Evolutionary conservation across 2,113 vertebrate species (phyloP), one percentile per base, ranked within the genome.

Genomic region (Eurystomus gularis): DNA sequence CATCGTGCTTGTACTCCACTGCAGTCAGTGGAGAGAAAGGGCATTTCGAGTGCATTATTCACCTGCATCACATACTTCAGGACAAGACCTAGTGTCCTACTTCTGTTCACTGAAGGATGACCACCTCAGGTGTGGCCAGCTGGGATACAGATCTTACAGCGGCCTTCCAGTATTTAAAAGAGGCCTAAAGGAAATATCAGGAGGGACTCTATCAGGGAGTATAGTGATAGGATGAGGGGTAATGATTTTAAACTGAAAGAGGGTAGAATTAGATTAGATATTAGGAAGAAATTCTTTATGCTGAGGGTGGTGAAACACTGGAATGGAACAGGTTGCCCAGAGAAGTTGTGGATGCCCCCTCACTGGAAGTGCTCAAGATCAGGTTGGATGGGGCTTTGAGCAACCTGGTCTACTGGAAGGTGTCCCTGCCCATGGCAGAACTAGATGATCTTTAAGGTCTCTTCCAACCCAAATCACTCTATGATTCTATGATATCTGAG

Each of bases 21-120:
- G 66, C 64, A 86, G 72, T 26, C 77, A 51, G 65, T 6, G 31
- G 54, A 93, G 29, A n/a, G 18, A 92, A 83, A 86, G 88, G 83
- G 64, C 91, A 75, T 71, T 91, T 78, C 64, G 13, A 11, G 19
- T 0, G 1, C 76, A 88, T 14, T 1, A 3, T 16, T 80, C 68
- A 18, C 33, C 64, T 68, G 77, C 55, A 51, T 54, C 89, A 48
- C 42, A 73, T 68, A 0, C 25, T 31, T 21, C 72, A 75, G 82
- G 64, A 15, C 33, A 46, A 88, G 37, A 58, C 17, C 25, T 66
- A 2, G 17, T 24, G 71, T 20, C 58, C 37, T 10, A 9, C 31
- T 68, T 46, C 71, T 82, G 25, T 19, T 25, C 39, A 16, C 23
- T 54, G 69, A 49, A 89, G 73, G 48, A 25, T 42, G 81, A 62